Base-by-base conservation (phyloP, 2,113 vertebrate genomes). In the Dendropsophus ebraccatus region DNA sequence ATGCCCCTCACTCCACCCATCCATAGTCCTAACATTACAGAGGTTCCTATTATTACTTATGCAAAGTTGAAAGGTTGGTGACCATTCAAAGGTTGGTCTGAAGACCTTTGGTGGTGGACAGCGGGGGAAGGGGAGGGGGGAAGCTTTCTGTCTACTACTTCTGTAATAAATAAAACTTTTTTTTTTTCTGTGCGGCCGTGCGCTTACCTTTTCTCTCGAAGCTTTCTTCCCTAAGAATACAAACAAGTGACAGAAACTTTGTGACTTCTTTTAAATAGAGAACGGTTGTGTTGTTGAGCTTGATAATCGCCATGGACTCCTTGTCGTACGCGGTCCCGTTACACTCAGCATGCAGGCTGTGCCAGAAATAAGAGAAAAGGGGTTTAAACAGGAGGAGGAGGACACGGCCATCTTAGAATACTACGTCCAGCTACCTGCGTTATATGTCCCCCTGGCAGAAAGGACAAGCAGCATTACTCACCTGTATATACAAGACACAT, bases 241-340 rank as follows among this genome's bases (percentile, higher is more conserved):
- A 99, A 90, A 99, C 98, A 81, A 99, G 94, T 4, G 98, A 97
- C 89, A 99, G 94, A 94, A 99, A 99, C 92, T 97, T 99, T 80
- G 98, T 99, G 91, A 99, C 98, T 93, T 99, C 98, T 91, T 99
- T 99, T 92, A 99, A 95, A 93, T 99, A 99, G 85, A 99, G 95
- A 90, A 99, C 98, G 2, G 98, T 99, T 91, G 98, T 99, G 90
- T 99, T 99, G 94, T 99, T 99, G 90, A 99, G 97, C 93, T 99
- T 99, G 92, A 99, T 99, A 94, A 99, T 99, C 87, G 98, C 98
- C 98, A 99, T 98, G 87, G 98, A 99, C 89, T 99, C 98, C 90
- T 99, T 99, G 93, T 99, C 98, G 86, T 99, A 99, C 73, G 98
- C 98, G 86, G 97, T 99, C 91, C 98, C 97, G 88, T 95, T 97